phyloP scores from a whole-genome alignment of 2,797 vertebrate genomes.

The Melanitta fusca region DNA sequence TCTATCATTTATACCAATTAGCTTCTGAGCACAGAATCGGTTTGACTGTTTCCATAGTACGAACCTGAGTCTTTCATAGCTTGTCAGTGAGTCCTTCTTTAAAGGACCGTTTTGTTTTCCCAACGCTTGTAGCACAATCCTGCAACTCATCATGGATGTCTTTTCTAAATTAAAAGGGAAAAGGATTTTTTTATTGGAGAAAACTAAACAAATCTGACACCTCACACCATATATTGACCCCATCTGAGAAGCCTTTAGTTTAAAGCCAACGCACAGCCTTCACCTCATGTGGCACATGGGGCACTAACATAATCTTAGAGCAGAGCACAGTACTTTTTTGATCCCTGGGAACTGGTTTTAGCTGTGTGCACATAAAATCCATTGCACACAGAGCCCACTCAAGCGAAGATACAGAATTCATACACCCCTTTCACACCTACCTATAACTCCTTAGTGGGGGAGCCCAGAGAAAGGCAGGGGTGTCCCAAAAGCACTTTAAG shows the following conservation, averaged over 20 bases:
- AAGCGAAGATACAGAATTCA: not conserved
- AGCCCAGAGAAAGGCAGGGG: not conserved
- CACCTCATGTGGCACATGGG: not conserved
- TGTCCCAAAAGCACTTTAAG: not conserved
- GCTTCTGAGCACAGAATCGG: not conserved
- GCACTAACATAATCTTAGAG: not conserved
- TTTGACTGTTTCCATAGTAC: not conserved
- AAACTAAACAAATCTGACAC: conserved; percentile 46
- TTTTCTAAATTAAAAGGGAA: conserved; percentile 26
- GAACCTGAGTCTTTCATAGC: not conserved
- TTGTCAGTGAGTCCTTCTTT: not conserved
- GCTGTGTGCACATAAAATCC: not conserved
- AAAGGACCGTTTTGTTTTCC: not conserved
- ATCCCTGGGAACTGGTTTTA: not conserved
- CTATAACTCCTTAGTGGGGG: not conserved
- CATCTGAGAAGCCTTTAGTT: not conserved
- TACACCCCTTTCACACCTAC: not conserved
- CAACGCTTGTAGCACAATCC: not conserved
- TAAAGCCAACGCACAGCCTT: not conserved
- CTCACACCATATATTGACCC: not conserved
- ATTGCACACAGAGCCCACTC: not conserved
- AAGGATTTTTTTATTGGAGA: not conserved
- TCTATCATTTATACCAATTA: conserved; percentile 36
- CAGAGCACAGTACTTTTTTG: not conserved
- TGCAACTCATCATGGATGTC: not conserved